Percentiles rank a stretch among this genome's conserved stretches.
Conservation (phyloP, 2,797 vertebrate genomes). For the Enteromius unitaeniatus region DNA sequence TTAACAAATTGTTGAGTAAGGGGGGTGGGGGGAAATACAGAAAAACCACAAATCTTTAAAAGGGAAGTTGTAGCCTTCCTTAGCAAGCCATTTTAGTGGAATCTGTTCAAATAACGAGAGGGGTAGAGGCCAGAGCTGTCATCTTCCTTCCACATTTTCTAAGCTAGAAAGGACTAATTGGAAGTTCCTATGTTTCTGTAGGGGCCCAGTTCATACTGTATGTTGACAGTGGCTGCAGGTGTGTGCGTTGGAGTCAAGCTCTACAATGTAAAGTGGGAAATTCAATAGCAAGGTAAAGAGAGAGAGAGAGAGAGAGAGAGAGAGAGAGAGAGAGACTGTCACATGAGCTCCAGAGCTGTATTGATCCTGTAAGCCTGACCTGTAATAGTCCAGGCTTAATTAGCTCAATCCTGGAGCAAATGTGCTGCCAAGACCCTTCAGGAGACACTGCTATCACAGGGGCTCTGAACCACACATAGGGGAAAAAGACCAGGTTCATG, state of each 20-base stretch:
- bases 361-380: constrained; percentile 66
- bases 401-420: constrained; percentile 69
- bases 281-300: constrained; percentile 65
- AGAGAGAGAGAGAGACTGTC: constrained; percentile 53
- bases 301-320: constrained; percentile 40
- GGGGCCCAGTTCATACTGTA: constrained; percentile 5
- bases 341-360: constrained; percentile 57
- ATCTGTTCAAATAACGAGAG: constrained; percentile 47
- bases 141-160: constrained; percentile 22
- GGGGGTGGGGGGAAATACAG: background rate
- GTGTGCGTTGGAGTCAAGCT: constrained; percentile 65
- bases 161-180: constrained; percentile 37
- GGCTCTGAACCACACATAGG: background rate
- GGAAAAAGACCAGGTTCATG: background rate
- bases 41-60: constrained; percentile 43
- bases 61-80: background rate
- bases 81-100: constrained; percentile 39
- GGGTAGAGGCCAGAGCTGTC: constrained; percentile 37
- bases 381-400: constrained; percentile 72
- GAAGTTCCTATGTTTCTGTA: constrained; percentile 37
- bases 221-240: constrained; percentile 48
- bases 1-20: constrained; percentile 24
- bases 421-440: constrained; percentile 53
- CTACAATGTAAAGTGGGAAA: constrained; percentile 69
- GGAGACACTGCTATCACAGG: constrained; percentile 56